Evolutionary conservation across 1,140 invertebrate genomes (phyloP), one percentile per base, ranked within the genome.

Genomic region (Drosophila varians): DNA sequence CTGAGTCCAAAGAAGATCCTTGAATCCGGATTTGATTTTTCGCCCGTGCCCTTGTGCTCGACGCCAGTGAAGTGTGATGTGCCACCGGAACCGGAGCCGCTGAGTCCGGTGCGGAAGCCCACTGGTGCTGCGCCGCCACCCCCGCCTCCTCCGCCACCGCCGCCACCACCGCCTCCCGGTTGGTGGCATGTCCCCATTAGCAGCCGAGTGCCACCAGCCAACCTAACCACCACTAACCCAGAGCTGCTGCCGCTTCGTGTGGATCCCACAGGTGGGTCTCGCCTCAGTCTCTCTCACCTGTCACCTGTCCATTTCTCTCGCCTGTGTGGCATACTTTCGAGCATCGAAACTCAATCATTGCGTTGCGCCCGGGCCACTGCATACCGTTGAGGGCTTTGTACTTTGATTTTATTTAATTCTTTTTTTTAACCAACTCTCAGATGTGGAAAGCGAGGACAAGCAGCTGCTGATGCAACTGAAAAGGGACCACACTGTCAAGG

Each of bases 401-500:
- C 14, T 14, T 14, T 9, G 3, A 12, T 14, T 25, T 21, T 12
- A 7, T n/a, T 31, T 25, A 36, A 21, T 21, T 3, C 16, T 1
- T 14, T 11, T 11, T 16, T 38, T 4, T 18, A 8, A 4, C 40
- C 0, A n/a, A 26, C 25, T 38, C n/a, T 18, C 43, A 91, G 90
- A 91, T 57, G 52, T 90, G 31, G 90, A 91, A 12, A 78, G 73
- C 42, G 90, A 91, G 54, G 78, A 90, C n/a, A 90, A 89, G 61
- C 84, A 80, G 36, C 34, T 90, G 51, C 54, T 90, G 47, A 57
- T 75, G 14, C 90, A 91, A 65, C 82, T 95, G 52, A 95, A 95
- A 89, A 92, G 94, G 49, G 96, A 97, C 91, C 94, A 95, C 74
- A 96, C 96, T 23, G 96, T 97, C 19, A 96, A 96, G 92, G 96